Base-by-base conservation (phyloP, 2,797 vertebrate species). In the Sebastes jordani region DNA sequence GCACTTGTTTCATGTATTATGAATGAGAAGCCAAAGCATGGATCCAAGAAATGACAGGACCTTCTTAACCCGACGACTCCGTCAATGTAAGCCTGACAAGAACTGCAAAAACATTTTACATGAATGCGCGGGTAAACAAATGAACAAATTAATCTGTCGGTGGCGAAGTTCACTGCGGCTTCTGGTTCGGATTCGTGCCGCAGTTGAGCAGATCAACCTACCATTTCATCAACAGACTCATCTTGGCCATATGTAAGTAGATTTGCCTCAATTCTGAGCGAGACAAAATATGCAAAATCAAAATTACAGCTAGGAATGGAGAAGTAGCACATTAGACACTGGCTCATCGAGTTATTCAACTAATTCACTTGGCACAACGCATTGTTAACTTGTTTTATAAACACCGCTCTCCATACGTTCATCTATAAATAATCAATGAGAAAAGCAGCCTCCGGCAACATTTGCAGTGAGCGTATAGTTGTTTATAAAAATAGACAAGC, bases 1-100 rank as follows among this genome's bases (percentile, higher is more conserved):
- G 82, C 79, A 88, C 83, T 88, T 63, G 76, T 90, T 91, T 89
- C 78, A 93, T 92, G 81, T 58, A 92, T 91, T 86, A 93, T 94
- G 74, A 84, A 93, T 91, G 83, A 84, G 85, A 82, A 81, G 13
- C 65, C 73, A 69, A 85, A 7, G 14, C 74, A 73, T 16, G 78
- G 70, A 88, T 90, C 85, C 70, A 82, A 84, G 82, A 82, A 86
- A 86, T 81, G 75, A 85, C 80, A 69, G 29, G 72, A 84, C 78
- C 81, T 78, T 88, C 74, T 88, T 75, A 88, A 84, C 76, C 76
- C 72, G 14, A 38, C 13, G 27, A 74, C 72, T 88, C 80, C 5
- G 65, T 76, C 74, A 72, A 78, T 68, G 80, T 63, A 20, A 84
- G 73, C 34, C 74, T 74, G 55, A 83, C 71, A 81, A 80, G 69